Percentiles rank a stretch among this genome's conserved stretches.
phyloP scores from a whole-genome alignment of 2,888 invertebrate genomes.

The Hypomecis punctinalis region DNA sequence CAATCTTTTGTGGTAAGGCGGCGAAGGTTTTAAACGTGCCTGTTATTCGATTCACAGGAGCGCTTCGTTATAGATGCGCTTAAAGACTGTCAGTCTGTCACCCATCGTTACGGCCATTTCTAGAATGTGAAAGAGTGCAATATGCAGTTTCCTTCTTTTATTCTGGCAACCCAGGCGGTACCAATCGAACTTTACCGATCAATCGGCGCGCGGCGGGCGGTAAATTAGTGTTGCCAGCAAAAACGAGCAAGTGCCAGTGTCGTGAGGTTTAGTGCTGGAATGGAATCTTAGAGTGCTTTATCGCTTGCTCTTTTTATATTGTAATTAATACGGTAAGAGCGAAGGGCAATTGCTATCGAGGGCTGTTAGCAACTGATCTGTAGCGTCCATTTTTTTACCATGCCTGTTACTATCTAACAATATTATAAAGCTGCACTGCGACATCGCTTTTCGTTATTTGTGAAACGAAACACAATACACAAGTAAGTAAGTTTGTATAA shows the following conservation, averaged over 20 bases:
- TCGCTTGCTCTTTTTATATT: conserved; percentile 29
- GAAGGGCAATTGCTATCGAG: conserved; percentile 7
- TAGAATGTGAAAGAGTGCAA: neutral
- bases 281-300: conserved; percentile 29
- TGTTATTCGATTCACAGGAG: no score
- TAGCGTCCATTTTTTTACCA: neutral
- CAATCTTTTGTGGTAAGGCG: no score
- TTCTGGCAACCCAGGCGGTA: conserved; percentile 36
- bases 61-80: no score
- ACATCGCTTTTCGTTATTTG: no score
- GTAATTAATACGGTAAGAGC: conserved; percentile 24
- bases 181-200: conserved; percentile 44
- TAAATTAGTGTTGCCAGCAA: conserved; percentile 59
- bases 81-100: no score
- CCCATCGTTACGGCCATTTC: no score
- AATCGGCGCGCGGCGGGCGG: conserved; percentile 52
- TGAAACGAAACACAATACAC: no score
- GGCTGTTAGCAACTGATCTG: neutral
- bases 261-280: conserved; percentile 35
- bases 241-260: conserved; percentile 45
- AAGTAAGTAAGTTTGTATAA: no score
- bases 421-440: no score
- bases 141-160: neutral
- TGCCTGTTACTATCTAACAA: neutral
- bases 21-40: no score